Conservation (phyloP, 2,888 invertebrate genomes). For the Lasioglossum malachurum region DNA sequence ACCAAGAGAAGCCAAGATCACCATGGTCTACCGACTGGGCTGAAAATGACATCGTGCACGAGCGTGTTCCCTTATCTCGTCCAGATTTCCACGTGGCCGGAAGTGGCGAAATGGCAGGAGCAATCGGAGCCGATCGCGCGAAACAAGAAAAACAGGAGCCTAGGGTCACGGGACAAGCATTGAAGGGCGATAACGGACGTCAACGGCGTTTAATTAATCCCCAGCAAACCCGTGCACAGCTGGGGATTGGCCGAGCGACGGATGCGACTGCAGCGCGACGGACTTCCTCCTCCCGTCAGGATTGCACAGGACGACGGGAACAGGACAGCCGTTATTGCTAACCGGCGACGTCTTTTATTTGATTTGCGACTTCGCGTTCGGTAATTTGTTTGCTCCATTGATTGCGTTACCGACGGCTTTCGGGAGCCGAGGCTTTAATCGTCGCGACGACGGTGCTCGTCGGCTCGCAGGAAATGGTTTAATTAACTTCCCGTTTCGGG, state of each 20-base stretch:
- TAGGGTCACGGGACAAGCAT: neutral
- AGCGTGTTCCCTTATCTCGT: constrained; percentile 14
- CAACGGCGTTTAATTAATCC: constrained; percentile 70
- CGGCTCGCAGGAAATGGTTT: constrained; percentile 1
- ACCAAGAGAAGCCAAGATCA: neutral
- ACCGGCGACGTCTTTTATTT: constrained; percentile 35
- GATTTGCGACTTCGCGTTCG: constrained; percentile 16
- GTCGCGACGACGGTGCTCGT: neutral
- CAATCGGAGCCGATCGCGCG: constrained; percentile 12
- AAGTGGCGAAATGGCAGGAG: constrained; percentile 9
- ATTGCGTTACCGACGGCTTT: neutral
- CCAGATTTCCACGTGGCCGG: neutral
- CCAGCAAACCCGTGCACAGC: constrained; percentile 50
- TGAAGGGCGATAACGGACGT: constrained; percentile 52
- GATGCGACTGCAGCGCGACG: constrained; percentile 71
- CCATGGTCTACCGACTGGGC: too few species aligned
- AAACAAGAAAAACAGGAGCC: neutral
- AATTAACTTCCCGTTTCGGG: constrained; percentile 12
- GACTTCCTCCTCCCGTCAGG: constrained; percentile 70
- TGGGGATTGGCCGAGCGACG: constrained; percentile 72
- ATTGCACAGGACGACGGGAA: constrained; percentile 36
- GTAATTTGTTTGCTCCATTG: constrained; percentile 1
- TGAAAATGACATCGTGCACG: neutral
- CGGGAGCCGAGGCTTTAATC: neutral
- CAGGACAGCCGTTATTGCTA: constrained; percentile 46